These are phyloP conservation scores for Halictus quadricinctus DNA, from an alignment of 2,888 invertebrate genomes.

Conservation along the genomic window DNA sequence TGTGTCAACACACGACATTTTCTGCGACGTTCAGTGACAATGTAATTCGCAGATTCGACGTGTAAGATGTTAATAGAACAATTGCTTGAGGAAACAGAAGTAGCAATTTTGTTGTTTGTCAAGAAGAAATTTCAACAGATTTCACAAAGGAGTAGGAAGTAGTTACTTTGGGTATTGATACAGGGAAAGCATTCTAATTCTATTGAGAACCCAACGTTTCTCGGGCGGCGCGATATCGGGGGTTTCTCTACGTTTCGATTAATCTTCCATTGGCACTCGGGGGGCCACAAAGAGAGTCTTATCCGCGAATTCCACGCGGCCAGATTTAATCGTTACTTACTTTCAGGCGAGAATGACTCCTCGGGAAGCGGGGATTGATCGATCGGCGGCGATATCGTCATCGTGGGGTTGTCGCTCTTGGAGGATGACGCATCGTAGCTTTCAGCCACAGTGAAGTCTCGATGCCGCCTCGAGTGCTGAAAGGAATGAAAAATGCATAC, in stretches of 20 bases:
- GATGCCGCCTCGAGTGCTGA: constrained; percentile 77
- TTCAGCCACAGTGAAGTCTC: constrained; percentile 66
- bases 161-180: background rate
- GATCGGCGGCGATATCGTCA: constrained; percentile 49
- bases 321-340: constrained; percentile 49
- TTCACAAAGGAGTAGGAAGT: background rate
- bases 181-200: background rate
- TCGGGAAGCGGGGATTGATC: constrained; percentile 47
- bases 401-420: constrained; percentile 47
- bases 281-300: background rate
- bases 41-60: too few relatives aligned
- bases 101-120: background rate
- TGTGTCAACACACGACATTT: too few relatives aligned
- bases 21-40: too few relatives aligned
- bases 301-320: background rate
- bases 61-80: background rate
- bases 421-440: constrained; percentile 55
- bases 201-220: background rate
- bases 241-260: background rate
- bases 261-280: background rate
- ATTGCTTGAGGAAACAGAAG: background rate
- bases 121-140: background rate
- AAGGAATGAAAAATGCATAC: constrained; percentile 66
- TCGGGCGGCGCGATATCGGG: background rate
- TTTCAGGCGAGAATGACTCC: constrained; percentile 47